Evolutionary conservation across 2,113 vertebrate genomes (phyloP), one percentile per base, ranked within the genome.

Genomic region (Pseudorasbora parva): DNA sequence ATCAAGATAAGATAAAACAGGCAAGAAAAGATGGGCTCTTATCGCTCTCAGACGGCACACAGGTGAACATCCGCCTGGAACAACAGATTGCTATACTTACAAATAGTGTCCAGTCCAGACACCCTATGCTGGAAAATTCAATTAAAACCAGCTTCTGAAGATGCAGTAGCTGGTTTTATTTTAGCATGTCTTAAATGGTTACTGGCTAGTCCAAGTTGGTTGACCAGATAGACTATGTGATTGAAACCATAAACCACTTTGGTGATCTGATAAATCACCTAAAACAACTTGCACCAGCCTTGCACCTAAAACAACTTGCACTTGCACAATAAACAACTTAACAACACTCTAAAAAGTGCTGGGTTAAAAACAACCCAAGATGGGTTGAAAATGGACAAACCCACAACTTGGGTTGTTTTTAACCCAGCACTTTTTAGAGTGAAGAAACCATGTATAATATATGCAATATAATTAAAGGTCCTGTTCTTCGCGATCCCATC

Each of bases 1-100:
- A 77, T 77, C 30, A 56, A 77, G 74, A 77, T 77, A 77, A 77
- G 51, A 76, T 69, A 69, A 69, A 69, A 68, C 27, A 23, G 54
- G 1, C 74, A 41, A 21, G 33, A 37, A 41, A 54, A 23, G 33
- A 77, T 59, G 74, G 56, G 51, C 33, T 77, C 30, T 14, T 51
- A n/a, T 57, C 30, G 19, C 74, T 74, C 27, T 49, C 57, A 47
- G 37, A 60, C 8, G 8, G 30, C 21, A 30, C 17, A 64, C 14
- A 75, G n/a, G 33, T 45, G 56, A 72, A 76, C 19, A 51, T 74
- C 51, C 57, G 74, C 59, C 74, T 59, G 51, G 33, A 41, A n/a
- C 21, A 9, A 59, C 30, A 33, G 11, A 15, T 54, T 12, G 25
- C 17, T 69, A 41, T 41, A 11, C 64, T 68, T 68, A 41, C 33